phyloP scores from a whole-genome alignment of 2,888 invertebrate species.

The Oxyteleia sp. region DNA sequence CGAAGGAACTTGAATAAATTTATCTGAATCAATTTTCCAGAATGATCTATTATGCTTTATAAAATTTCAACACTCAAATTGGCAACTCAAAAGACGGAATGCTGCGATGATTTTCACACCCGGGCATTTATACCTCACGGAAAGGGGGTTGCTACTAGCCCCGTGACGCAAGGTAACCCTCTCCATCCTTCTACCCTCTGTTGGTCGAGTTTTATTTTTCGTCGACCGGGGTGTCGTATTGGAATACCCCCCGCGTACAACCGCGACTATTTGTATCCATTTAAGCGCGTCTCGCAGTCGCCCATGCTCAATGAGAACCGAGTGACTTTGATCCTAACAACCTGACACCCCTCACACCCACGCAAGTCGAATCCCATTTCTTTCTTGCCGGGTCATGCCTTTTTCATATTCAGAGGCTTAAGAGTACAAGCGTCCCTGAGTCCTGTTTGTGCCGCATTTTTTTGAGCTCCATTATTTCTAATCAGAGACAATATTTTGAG shows the following conservation, averaged over 20 bases:
- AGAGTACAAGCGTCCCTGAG: slow-evolving; percentile 4
- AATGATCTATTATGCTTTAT: too few species aligned
- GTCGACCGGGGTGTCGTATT: slow-evolving; percentile 32
- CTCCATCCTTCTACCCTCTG: background rate
- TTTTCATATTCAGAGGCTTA: slow-evolving; percentile 48
- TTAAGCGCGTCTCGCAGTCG: slow-evolving; percentile 82
- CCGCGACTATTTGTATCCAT: slow-evolving; percentile 85
- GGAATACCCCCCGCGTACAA: slow-evolving; percentile 78
- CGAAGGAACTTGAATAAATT: background rate
- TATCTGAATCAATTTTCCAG: too few species aligned
- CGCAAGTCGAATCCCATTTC: slow-evolving; percentile 58
- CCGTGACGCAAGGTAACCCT: slow-evolving; percentile 50
- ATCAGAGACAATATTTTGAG: background rate
- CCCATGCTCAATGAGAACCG: slow-evolving; percentile 84
- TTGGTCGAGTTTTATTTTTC: slow-evolving; percentile 25
- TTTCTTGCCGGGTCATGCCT: slow-evolving; percentile 49
- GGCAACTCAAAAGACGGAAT: slow-evolving; percentile 33
- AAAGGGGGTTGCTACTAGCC: slow-evolving; percentile 45
- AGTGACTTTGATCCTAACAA: slow-evolving; percentile 59
- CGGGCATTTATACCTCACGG: slow-evolving; percentile 41
- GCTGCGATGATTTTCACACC: slow-evolving; percentile 23
- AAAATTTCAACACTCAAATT: slow-evolving; percentile 22
- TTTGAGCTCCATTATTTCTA: slow-evolving; percentile 21
- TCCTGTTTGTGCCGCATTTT: background rate
- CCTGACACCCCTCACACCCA: slow-evolving; percentile 72